These are phyloP conservation scores for Siniperca undulata DNA, from an alignment of 2,797 vertebrate species.

Conservation along the genomic window DNA sequence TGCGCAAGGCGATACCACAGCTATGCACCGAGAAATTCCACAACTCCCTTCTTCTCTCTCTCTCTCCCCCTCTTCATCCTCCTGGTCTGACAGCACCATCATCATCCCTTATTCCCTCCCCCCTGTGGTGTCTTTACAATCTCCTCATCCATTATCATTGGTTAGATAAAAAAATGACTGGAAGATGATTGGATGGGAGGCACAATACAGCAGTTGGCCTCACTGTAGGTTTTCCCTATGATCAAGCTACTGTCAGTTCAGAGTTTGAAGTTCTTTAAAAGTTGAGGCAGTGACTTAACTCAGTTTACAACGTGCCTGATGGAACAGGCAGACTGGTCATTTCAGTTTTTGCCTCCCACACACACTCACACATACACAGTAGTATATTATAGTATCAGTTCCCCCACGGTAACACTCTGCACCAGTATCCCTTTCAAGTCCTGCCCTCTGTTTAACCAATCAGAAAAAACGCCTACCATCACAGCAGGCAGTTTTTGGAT, in stretches of 20 bases:
- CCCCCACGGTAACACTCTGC: conserved; percentile 24
- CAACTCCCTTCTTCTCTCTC: conserved; percentile 26
- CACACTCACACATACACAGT: conserved; percentile 16
- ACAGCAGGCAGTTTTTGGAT: conserved; percentile 41
- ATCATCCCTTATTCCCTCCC: conserved; percentile 22
- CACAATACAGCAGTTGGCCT: conserved; percentile 23
- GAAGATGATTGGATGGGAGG: conserved; percentile 21
- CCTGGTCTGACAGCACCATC: conserved; percentile 32
- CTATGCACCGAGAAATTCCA: conserved; percentile 51
- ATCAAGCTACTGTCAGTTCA: conserved; percentile 20
- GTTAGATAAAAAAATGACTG: conserved; percentile 30
- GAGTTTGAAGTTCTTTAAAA: conserved; percentile 4
- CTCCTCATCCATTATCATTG: conserved; percentile 37
- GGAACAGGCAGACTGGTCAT: conserved; percentile 38
- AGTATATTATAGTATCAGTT: conserved; percentile 32
- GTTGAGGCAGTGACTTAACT: conserved; percentile 16
- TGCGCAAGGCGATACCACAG: conserved; percentile 52
- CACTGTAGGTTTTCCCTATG: background rate
- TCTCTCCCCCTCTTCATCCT: conserved; percentile 10
- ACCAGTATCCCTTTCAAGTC: conserved; percentile 50
- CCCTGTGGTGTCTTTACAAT: background rate
- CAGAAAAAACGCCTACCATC: conserved; percentile 59
- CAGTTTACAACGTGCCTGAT: conserved; percentile 57
- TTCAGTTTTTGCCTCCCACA: conserved; percentile 39
- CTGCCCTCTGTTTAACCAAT: conserved; percentile 74